phyloP scores from a whole-genome alignment of 2,797 vertebrate genomes.

The Chlorospingus flavigularis region DNA sequence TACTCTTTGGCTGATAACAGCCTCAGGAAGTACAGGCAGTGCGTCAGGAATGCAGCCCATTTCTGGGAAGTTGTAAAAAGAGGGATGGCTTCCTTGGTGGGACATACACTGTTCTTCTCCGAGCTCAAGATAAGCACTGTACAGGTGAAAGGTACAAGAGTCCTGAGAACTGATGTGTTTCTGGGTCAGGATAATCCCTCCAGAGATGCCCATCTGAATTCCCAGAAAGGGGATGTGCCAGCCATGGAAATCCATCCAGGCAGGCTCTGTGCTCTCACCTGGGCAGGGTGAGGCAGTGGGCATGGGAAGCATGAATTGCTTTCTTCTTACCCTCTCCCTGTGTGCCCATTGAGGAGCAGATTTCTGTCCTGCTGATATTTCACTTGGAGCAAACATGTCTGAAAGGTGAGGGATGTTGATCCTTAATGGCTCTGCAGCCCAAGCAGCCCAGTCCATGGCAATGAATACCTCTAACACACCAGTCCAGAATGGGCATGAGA shows the following conservation, averaged over 20 bases:
- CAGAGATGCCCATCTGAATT: background rate
- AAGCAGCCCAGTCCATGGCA: background rate
- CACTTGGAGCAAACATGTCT: background rate
- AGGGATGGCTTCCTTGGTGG: background rate
- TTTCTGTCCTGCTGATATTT: background rate
- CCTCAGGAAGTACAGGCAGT: background rate
- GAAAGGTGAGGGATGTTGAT: background rate
- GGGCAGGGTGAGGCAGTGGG: background rate
- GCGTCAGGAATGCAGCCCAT: background rate
- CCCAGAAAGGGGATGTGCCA: background rate
- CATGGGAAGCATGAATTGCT: background rate
- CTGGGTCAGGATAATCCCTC: background rate
- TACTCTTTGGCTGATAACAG: background rate
- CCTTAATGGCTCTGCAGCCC: background rate
- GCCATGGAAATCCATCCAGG: background rate
- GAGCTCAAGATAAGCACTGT: background rate
- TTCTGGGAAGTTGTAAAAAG: background rate
- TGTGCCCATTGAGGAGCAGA: rapidly evolving
- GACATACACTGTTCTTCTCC: background rate
- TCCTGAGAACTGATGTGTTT: background rate
- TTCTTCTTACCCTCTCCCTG: background rate
- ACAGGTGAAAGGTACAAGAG: background rate
- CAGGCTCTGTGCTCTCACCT: background rate
- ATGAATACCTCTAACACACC: background rate
- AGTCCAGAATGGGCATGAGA: rapidly evolving